phyloP scores from a whole-genome alignment of 2,888 invertebrate genomes.

The Noctua janthe region DNA sequence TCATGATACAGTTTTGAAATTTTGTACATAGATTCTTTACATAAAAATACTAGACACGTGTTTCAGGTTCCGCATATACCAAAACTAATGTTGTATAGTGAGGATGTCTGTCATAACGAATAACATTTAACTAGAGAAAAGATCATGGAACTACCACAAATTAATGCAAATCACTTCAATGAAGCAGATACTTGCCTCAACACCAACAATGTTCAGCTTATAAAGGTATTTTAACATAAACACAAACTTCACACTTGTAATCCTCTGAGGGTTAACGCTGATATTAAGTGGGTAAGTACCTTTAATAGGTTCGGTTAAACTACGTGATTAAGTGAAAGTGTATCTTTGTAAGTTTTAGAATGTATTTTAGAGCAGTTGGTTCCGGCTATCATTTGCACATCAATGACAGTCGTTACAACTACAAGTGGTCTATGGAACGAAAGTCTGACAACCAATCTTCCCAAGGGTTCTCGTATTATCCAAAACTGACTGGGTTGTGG shows the following conservation, averaged over 20 bases:
- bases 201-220: slow-evolving; percentile 23
- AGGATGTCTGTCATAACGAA: background rate
- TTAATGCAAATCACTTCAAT: slow-evolving; percentile 34
- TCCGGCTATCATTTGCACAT: too few species aligned
- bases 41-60: too few species aligned
- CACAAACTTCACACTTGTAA: slow-evolving; percentile 38
- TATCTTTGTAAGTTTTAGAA: background rate
- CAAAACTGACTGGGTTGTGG: too few species aligned
- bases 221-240: slow-evolving; percentile 39
- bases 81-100: too few species aligned
- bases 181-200: background rate
- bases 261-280: slow-evolving; percentile 23
- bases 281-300: background rate
- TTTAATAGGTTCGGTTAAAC: slow-evolving; percentile 13
- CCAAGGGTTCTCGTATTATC: too few species aligned
- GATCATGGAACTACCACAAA: background rate
- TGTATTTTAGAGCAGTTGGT: background rate
- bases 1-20: too few species aligned
- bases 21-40: too few species aligned
- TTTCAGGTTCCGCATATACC: too few species aligned
- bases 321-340: background rate
- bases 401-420: too few species aligned
- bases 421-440: too few species aligned
- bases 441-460: too few species aligned
- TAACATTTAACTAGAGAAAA: background rate